Evolutionary conservation across 2,113 vertebrate species (phyloP), one percentile per base, ranked within the genome.

Genomic region (Cichladusa arquata): DNA sequence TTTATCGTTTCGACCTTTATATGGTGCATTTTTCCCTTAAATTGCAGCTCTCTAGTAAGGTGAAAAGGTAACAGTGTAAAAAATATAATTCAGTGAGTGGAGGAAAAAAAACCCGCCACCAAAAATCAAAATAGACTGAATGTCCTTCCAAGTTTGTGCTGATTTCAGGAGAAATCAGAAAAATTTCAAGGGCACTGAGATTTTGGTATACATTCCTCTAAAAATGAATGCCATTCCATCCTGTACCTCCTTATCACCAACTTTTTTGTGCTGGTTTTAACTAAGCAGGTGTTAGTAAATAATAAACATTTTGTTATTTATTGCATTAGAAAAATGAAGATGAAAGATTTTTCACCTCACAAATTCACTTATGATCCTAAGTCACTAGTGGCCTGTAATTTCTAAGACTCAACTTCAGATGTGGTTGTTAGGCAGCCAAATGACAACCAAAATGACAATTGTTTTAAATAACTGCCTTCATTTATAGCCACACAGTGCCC

Each of bases 101-200:
- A 28, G 33, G 8, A 0, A 7, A 25, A 54, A 11, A 9, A 18
- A 4, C 0, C 2, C 13, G 8, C 7, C 29, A 45, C 3, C 7
- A 73, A 70, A 91, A 81, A 45, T 36, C 24, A 76, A 69, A 70
- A 9, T 4, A 67, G 36, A 58, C 11, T 40, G 5, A 88, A 56
- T 31, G 8, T 19, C 25, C n/a, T 61, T 86, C 7, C 38, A 57
- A 51, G 24, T 76, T 11, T 80, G 4, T 73, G 28, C 23, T 53
- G 48, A 80, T 77, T 86, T 77, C 44, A 60, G 24, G 33, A 76
- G 44, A 88, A 86, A 76, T 31, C 47, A 56, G 11, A 60, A 56
- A n/a, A 9, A 12, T 62, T 65, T 85, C 36, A 74, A 71, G 71
- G 2, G 70, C 71, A 47, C 1, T 19, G 26, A 82, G 45, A 60